Evolutionary conservation across 2,797 vertebrate genomes (phyloP), one percentile per base, ranked within the genome.

Genomic region (Melanogrammus aeglefinus): DNA sequence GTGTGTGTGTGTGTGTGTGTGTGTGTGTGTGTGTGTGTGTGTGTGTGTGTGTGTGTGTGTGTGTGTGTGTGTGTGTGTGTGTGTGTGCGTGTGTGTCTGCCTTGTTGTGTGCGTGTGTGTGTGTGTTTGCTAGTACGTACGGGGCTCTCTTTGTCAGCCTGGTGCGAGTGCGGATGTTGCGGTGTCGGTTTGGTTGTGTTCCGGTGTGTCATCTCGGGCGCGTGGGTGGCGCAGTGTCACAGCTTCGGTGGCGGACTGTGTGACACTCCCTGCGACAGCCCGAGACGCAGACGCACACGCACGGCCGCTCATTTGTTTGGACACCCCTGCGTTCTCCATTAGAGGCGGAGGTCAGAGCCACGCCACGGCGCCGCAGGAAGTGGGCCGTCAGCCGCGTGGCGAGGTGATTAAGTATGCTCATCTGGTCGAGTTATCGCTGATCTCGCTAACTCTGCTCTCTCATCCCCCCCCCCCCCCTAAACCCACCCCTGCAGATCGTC

Each of bases 401-500:
- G n/a, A 72, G 77, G 75, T 83, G 76, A 88, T 91, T 88, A 91
- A 35, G 75, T 38, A n/a, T 71, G 85, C 44, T 81, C 79, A 86
- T 90, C 85, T 79, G 84, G 33, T 90, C 80, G 51, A 74, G 84
- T 90, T 92, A 89, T 89, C 73, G 5, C 6, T 84, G 78, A 77
- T 27, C 35, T 85, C 72, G 87, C 75, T 69, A 6, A 24, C 66
- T 29, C 33, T 21, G 10, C 21, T 10, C 14, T 18, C 74, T 44
- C 74, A 39, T 14, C 27, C 18, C 27, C 33, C 36, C 72, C 36
- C 14, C 12, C 33, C 21, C 72, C 36, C 14, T 74, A 31, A 31
- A 31, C 87, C 51, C 41, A 81, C 88, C 81, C 81, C 81, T 78
- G 82, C 47, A 66, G 91, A 98, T 97, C 96, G 96, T 98, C 89